phyloP scores from a whole-genome alignment of 1,140 invertebrate genomes.

The Macrobrachium rosenbergii region DNA sequence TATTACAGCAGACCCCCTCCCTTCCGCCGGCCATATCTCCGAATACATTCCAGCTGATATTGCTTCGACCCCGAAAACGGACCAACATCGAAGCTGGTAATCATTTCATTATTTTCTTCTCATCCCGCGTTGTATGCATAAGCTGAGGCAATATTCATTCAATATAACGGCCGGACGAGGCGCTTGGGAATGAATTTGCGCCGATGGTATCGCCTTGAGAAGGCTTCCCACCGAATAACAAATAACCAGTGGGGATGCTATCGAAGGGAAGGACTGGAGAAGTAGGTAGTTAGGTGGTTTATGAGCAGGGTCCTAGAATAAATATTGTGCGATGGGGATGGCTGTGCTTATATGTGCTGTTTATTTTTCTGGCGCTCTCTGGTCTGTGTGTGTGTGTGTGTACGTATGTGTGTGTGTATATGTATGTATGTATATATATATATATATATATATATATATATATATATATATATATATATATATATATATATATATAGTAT shows the following conservation, averaged over 20 bases:
- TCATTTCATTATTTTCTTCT: slow-evolving; percentile 9
- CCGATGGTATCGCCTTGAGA: slow-evolving; percentile 19
- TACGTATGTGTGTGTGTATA: too few species aligned
- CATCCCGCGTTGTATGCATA: slow-evolving; percentile 26
- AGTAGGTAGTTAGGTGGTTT: too few species aligned
- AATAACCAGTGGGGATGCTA: too few species aligned
- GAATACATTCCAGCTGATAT: background rate
- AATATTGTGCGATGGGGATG: too few species aligned
- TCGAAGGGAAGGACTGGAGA: too few species aligned
- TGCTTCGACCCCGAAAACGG: background rate
- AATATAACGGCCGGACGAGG: background rate
- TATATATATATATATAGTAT: too few species aligned
- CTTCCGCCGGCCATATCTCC: background rate
- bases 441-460: background rate
- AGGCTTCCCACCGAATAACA: background rate
- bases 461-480: slow-evolving; percentile 11
- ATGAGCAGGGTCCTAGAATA: too few species aligned
- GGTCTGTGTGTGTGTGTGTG: too few species aligned
- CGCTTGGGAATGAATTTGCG: background rate
- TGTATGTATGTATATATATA: too few species aligned
- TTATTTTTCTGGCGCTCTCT: too few species aligned
- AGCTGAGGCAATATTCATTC: slow-evolving; percentile 17
- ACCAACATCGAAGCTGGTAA: background rate
- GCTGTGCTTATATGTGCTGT: background rate
- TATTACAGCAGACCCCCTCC: background rate